These are phyloP conservation scores for Drosophila melanica DNA, from an alignment of 1,140 invertebrate species.

Conservation along the genomic window DNA sequence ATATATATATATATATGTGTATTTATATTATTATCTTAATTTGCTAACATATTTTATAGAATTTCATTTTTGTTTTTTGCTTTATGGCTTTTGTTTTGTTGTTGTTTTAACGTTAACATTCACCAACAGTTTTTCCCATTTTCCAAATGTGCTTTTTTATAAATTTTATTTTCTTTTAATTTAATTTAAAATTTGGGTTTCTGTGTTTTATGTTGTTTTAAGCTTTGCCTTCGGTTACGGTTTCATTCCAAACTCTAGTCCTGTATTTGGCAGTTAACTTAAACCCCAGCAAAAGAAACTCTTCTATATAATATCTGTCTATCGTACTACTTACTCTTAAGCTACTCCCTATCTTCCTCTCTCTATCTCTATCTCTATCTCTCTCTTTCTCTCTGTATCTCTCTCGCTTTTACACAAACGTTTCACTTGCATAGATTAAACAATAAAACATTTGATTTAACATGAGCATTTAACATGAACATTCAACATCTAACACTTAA, in stretches of 20 bases:
- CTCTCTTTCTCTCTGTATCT: constrained; percentile 11
- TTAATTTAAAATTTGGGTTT: neutral
- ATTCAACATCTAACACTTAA: neutral
- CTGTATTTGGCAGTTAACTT: constrained; percentile 12
- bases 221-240: neutral
- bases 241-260: neutral
- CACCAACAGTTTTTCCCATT: neutral
- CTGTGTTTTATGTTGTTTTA: neutral
- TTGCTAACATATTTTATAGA: constrained; percentile 16
- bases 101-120: constrained; percentile 1
- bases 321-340: neutral
- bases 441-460: neutral
- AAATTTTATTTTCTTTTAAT: constrained; percentile 7
- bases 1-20: constrained; percentile 42
- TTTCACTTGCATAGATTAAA: constrained; percentile 1
- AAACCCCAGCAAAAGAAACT: neutral
- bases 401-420: neutral
- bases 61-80: constrained; percentile 10
- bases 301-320: neutral
- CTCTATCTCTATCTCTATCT: constrained; percentile 22
- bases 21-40: constrained; percentile 1
- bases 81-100: neutral
- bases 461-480: constrained; percentile 19
- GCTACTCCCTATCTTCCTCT: constrained; percentile 14
- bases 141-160: neutral